phyloP scores from a whole-genome alignment of 2,113 vertebrate genomes.

The Oryzias curvinotus region DNA sequence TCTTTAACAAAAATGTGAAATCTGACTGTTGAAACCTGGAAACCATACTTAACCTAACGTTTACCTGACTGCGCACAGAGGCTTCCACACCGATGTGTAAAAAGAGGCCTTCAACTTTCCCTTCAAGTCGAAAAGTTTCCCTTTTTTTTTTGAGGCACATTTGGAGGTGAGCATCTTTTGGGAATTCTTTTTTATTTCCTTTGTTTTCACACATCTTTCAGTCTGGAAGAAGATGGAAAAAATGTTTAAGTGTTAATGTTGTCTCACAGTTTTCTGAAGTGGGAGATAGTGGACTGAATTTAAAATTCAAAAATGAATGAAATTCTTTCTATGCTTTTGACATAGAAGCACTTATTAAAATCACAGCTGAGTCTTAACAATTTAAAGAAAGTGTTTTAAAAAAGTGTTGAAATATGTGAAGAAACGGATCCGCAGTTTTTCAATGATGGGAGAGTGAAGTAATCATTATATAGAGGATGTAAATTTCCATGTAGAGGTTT shows the following conservation, averaged over 20 bases:
- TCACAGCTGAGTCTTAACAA: background rate
- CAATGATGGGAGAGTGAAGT: background rate
- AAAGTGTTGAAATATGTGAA: background rate
- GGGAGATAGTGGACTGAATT: too few species aligned
- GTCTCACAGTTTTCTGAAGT: too few species aligned
- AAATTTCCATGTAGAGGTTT: background rate
- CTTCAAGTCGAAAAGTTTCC: constrained; percentile 27
- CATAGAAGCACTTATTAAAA: too few species aligned
- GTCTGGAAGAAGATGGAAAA: too few species aligned
- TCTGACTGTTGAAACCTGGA: too few species aligned
- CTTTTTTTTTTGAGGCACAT: constrained; percentile 17
- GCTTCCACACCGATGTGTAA: background rate
- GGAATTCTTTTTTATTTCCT: background rate
- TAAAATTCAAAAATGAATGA: too few species aligned
- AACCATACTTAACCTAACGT: too few species aligned
- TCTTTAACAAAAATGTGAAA: background rate
- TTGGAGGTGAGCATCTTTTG: background rate
- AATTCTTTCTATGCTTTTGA: too few species aligned
- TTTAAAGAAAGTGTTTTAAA: background rate
- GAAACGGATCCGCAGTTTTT: background rate
- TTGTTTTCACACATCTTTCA: too few species aligned
- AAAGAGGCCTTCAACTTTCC: constrained; percentile 45
- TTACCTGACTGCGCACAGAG: too few species aligned
- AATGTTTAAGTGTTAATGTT: too few species aligned
- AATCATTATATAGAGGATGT: background rate